Conservation (phyloP, 2,888 invertebrate genomes). For the Creontiades dilutus region DNA sequence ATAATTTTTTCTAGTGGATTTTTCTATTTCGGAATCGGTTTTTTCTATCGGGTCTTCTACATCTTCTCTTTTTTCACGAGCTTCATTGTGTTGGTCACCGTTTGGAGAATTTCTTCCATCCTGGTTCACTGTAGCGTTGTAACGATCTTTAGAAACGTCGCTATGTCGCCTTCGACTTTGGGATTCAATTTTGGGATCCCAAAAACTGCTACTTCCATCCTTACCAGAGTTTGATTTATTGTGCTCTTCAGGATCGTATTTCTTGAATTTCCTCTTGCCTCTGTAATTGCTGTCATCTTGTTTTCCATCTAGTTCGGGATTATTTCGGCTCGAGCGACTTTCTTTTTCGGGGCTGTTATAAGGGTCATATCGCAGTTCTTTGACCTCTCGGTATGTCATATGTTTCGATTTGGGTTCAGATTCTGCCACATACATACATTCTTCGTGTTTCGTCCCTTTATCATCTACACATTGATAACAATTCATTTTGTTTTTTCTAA, state of each 20-base stretch:
- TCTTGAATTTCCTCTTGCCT: conserved; percentile 73
- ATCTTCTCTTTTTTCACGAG: conserved; percentile 47
- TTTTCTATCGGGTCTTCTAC: conserved; percentile 75
- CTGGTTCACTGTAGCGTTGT: conserved; percentile 18
- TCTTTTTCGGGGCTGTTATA: background rate
- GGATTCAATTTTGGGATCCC: background rate
- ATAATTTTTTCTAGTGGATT: conserved; percentile 77
- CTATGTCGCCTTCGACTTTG: conserved; percentile 77
- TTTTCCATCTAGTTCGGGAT: background rate
- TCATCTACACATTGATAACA: conserved; percentile 87
- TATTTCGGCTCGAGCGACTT: background rate
- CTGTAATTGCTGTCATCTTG: background rate
- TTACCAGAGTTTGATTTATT: conserved; percentile 18
- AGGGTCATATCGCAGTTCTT: conserved; percentile 37
- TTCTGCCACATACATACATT: conserved; percentile 88
- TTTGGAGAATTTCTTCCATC: background rate
- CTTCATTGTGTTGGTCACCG: background rate
- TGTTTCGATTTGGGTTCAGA: conserved; percentile 84
- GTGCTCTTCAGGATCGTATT: conserved; percentile 69
- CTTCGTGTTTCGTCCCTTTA: conserved; percentile 86
- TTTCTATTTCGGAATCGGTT: conserved; percentile 71
- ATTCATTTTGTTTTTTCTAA: conserved; percentile 87
- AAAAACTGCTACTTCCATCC: background rate
- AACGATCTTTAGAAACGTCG: background rate
- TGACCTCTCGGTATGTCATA: conserved; percentile 82